Evolutionary conservation across 2,113 vertebrate species (phyloP).

Genomic region (Saimiri boliviensis): DNA sequence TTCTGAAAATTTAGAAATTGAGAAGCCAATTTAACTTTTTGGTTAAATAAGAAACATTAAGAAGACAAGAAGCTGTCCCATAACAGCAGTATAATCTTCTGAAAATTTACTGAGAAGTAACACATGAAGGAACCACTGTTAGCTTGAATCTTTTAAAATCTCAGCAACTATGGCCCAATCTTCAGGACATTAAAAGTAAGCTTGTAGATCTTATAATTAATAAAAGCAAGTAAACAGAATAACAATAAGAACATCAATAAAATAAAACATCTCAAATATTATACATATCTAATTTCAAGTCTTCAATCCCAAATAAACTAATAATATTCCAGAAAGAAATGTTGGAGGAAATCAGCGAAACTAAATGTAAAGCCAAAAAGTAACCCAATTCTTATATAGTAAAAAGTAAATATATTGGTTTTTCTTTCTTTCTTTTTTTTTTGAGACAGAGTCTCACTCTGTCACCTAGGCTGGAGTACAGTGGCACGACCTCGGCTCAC

Average conservation of each 20-base stretch:
- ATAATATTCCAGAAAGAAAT: constrained; percentile 29
- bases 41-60: neutral
- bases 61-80: neutral
- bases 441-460: no score
- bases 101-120: constrained; percentile 8
- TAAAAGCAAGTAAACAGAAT: neutral
- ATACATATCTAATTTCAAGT: neutral
- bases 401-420: neutral
- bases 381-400: neutral
- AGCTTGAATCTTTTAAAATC: neutral
- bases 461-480: no score
- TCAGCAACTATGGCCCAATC: neutral
- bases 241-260: neutral
- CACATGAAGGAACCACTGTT: neutral
- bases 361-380: constrained; percentile 38
- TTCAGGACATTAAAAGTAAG: neutral
- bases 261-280: constrained; percentile 14
- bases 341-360: neutral
- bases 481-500: no score
- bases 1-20: constrained; percentile 28
- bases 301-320: constrained; percentile 13
- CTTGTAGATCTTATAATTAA: neutral
- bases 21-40: neutral
- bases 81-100: neutral
- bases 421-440: no score